A percentile compares a stretch with the other conserved stretches of the same genome.
These are phyloP conservation scores for Diadegma fenestrale DNA, from an alignment of 2,888 invertebrate species.

Conservation along the genomic window DNA sequence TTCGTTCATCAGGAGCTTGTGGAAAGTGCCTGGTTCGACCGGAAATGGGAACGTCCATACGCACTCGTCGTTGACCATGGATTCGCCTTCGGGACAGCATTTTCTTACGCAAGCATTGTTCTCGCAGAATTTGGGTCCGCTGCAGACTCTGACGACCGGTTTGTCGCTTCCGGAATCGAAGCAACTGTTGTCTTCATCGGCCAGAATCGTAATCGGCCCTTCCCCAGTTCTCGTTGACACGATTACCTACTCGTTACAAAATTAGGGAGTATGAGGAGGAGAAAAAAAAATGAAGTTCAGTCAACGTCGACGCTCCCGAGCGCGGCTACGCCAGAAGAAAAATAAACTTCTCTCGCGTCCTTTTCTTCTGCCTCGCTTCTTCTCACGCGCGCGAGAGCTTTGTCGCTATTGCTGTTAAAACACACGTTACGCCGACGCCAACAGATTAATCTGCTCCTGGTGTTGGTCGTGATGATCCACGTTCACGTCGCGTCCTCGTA, in stretches of 20 bases:
- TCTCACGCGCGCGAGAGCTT: not conserved
- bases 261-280: not conserved
- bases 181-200: slow-evolving; percentile 75
- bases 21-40: slow-evolving; percentile 48
- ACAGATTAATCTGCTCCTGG: not conserved
- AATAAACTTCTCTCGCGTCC: not conserved
- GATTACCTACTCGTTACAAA: not conserved
- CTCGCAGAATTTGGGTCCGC: slow-evolving; percentile 70
- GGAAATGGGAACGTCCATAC: slow-evolving; percentile 25
- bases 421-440: not conserved
- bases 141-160: slow-evolving; percentile 67
- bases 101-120: slow-evolving; percentile 81
- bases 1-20: slow-evolving; percentile 46
- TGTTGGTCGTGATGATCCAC: slow-evolving; percentile 2
- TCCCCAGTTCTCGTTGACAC: not conserved
- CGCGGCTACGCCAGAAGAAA: not conserved
- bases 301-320: not conserved
- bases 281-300: not conserved
- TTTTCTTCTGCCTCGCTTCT: not conserved
- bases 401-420: slow-evolving; percentile 1
- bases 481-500: not conserved
- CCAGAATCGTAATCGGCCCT: slow-evolving; percentile 3
- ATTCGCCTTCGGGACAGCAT: slow-evolving; percentile 81
- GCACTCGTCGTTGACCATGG: slow-evolving; percentile 56
- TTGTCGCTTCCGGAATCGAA: slow-evolving; percentile 72